These are phyloP conservation scores for Percopsis omiscomaycus DNA, from an alignment of 2,797 vertebrate genomes.

Conservation along the genomic window DNA sequence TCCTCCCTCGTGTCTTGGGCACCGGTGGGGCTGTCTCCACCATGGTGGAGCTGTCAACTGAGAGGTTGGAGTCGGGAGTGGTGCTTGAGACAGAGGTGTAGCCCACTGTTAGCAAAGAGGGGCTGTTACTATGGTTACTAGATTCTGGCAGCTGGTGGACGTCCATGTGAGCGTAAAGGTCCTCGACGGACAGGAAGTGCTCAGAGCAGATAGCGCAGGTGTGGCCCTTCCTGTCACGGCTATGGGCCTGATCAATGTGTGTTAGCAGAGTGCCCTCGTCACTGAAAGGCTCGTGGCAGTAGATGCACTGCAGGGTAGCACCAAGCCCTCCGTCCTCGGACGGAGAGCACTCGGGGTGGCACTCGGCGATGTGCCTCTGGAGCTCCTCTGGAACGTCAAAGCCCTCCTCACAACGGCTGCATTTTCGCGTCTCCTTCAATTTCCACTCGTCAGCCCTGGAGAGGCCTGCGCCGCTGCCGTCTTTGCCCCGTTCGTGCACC, in stretches of 20 bases:
- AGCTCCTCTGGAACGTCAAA: conserved; percentile 97
- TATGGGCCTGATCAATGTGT: conserved; percentile 93
- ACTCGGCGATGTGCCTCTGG: conserved; percentile 96
- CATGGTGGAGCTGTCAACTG: conserved; percentile 95
- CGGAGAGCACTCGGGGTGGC: conserved; percentile 96
- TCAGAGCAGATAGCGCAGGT: conserved; percentile 93
- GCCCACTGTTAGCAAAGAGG: conserved; percentile 92
- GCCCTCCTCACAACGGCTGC: conserved; percentile 97
- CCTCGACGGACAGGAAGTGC: conserved; percentile 92
- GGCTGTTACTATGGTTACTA: conserved; percentile 98
- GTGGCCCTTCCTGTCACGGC: conserved; percentile 88
- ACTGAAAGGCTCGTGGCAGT: conserved; percentile 95
- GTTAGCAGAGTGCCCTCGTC: conserved; percentile 91
- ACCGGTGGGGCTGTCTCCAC: conserved; percentile 88
- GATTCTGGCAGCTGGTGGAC: conserved; percentile 96
- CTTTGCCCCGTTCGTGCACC: conserved; percentile 94
- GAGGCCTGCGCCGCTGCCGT: conserved; percentile 83
- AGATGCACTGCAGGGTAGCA: conserved; percentile 92
- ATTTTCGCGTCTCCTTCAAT: conserved; percentile 95
- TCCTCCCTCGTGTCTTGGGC: conserved; percentile 87
- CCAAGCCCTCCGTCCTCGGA: conserved; percentile 84
- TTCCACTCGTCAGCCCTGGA: conserved; percentile 93
- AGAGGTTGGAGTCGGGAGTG: conserved; percentile 97
- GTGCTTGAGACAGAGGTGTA: conserved; percentile 99
- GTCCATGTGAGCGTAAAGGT: conserved; percentile 97